Evolutionary conservation across 2,888 invertebrate genomes (phyloP).

Genomic region (Pseudococcus jackbeardsleyi): DNA sequence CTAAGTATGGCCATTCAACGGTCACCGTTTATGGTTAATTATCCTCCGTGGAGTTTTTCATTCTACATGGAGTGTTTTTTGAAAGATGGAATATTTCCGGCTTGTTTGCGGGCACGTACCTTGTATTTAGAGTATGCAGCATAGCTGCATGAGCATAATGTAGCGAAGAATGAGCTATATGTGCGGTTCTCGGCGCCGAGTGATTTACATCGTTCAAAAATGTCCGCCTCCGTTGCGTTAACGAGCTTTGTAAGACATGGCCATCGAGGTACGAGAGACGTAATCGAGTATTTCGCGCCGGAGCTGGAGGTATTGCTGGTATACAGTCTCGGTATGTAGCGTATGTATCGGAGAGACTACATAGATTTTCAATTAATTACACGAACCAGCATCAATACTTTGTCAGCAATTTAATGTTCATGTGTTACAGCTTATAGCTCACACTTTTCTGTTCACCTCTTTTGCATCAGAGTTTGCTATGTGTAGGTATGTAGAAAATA

Average conservation of each 20-base stretch:
- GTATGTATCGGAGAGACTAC: neutral
- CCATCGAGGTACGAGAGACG: neutral
- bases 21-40: too few species aligned
- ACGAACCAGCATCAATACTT: neutral
- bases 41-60: too few species aligned
- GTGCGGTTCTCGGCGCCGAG: conserved; percentile 32
- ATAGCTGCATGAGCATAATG: neutral
- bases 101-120: conserved; percentile 22
- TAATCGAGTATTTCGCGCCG: too few species aligned
- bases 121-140: conserved; percentile 11
- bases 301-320: too few species aligned
- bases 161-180: neutral
- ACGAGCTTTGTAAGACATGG: conserved; percentile 41
- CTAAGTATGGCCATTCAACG: too few species aligned
- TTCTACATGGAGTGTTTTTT: neutral
- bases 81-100: conserved; percentile 31
- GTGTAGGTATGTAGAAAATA: too few species aligned
- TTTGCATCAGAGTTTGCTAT: too few species aligned
- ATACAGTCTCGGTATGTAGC: neutral
- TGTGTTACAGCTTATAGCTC: too few species aligned
- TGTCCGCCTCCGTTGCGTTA: conserved; percentile 48
- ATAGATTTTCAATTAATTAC: conserved; percentile 4
- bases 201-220: conserved; percentile 48
- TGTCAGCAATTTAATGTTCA: neutral
- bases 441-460: too few species aligned